These are phyloP conservation scores for Eunapius fragilis DNA, from an alignment of 37 sponge, comb jelly and placozoan genomes.

Conservation along the genomic window DNA sequence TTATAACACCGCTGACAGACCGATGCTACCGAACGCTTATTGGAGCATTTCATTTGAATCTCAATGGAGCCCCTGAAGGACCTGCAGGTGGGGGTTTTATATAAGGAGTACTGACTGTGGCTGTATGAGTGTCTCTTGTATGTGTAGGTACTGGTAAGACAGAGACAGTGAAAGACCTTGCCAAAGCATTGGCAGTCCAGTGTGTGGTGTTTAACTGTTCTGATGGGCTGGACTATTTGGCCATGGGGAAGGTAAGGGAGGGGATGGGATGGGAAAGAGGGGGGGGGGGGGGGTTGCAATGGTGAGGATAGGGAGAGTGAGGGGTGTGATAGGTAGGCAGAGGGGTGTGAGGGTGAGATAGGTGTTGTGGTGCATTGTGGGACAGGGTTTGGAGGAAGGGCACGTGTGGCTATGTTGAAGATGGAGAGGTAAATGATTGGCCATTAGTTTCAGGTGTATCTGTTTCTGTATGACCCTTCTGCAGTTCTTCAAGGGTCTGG, in stretches of 20 bases:
- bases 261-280: too few species aligned
- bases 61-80: slow-evolving; percentile 98
- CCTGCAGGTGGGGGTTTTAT: slow-evolving; percentile 95
- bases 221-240: slow-evolving; percentile 99
- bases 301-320: background rate
- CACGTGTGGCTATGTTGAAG: too few species aligned
- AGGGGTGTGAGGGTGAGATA: too few species aligned
- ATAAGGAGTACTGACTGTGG: background rate
- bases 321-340: too few species aligned
- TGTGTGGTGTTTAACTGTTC: slow-evolving; percentile 99
- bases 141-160: slow-evolving; percentile 23
- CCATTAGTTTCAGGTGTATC: too few species aligned
- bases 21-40: slow-evolving; percentile 99
- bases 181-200: slow-evolving; percentile 94
- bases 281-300: background rate
- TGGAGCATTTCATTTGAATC: slow-evolving; percentile 96
- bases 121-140: too few species aligned
- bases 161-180: slow-evolving; percentile 85
- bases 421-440: too few species aligned
- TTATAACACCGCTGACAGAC: slow-evolving; percentile 99
- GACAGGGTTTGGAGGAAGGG: too few species aligned
- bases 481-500: slow-evolving; percentile 97
- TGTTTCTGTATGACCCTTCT: background rate
- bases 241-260: slow-evolving; percentile 91
- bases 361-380: too few species aligned